Evolutionary conservation across 2,797 vertebrate genomes (phyloP).

Genomic region (Thalassophryne amazonica): DNA sequence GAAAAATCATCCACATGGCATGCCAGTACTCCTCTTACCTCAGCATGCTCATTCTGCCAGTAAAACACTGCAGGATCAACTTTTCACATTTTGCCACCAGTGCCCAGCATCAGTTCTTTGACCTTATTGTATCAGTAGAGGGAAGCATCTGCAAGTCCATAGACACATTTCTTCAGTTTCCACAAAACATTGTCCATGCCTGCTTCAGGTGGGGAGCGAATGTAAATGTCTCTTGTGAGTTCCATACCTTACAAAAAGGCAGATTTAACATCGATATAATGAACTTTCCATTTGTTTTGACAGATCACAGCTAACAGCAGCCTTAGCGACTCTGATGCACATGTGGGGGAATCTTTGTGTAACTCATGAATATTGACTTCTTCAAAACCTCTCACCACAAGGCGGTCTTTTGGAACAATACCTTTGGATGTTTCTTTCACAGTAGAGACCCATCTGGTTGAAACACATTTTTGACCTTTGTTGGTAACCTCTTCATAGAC

Average conservation of each 20-base stretch:
- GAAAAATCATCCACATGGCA: too few species aligned
- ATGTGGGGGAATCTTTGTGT: slow-evolving; percentile 30
- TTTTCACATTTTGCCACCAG: too few species aligned
- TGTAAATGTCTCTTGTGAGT: slow-evolving; percentile 1
- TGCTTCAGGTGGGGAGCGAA: too few species aligned
- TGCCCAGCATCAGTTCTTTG: too few species aligned
- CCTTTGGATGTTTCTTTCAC: slow-evolving; percentile 16
- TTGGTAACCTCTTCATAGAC: slow-evolving; percentile 15
- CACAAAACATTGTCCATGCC: not conserved
- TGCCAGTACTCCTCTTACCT: too few species aligned
- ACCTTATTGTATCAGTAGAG: too few species aligned
- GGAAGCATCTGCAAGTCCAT: too few species aligned
- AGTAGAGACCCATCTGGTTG: slow-evolving; percentile 19
- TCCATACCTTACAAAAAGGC: slow-evolving; percentile 1
- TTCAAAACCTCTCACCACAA: slow-evolving; percentile 27
- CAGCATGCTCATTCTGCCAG: too few species aligned
- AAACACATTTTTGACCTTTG: slow-evolving; percentile 12
- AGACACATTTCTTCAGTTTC: too few species aligned
- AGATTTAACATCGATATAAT: slow-evolving; percentile 32
- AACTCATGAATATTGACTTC: slow-evolving; percentile 17
- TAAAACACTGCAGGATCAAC: too few species aligned
- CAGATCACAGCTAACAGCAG: slow-evolving; percentile 27
- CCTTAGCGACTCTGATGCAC: slow-evolving; percentile 25
- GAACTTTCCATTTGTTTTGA: slow-evolving; percentile 14
- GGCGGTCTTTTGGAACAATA: slow-evolving; percentile 8